These are phyloP conservation scores for Pinctada fucata DNA, from an alignment of 2,888 invertebrate species.

Conservation along the genomic window DNA sequence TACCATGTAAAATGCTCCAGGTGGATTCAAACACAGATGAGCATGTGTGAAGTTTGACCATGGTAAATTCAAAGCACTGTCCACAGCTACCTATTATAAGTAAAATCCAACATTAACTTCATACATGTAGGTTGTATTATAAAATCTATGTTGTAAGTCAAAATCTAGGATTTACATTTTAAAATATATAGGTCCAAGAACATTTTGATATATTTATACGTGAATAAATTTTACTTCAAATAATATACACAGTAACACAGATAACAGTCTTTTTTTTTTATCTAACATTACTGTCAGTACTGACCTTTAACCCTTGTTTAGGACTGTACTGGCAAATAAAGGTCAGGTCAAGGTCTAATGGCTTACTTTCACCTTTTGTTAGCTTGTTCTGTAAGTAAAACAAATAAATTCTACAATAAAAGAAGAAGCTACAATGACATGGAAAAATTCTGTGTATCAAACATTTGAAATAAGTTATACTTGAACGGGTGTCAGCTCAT, in stretches of 20 bases:
- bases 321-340: slow-evolving; percentile 71
- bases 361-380: slow-evolving; percentile 66
- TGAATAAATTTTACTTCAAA: no score
- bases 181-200: no score
- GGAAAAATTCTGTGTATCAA: background rate
- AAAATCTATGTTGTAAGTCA: no score
- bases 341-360: slow-evolving; percentile 70
- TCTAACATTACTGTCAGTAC: background rate
- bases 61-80: slow-evolving; percentile 73
- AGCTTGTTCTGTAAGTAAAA: slow-evolving; percentile 65
- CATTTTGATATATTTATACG: no score
- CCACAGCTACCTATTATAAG: slow-evolving; percentile 65
- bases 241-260: no score
- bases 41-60: slow-evolving; percentile 75
- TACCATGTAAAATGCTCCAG: slow-evolving; percentile 75
- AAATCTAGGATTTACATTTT: no score
- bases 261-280: no score
- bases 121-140: no score
- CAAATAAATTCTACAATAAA: background rate
- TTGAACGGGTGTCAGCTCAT: background rate
- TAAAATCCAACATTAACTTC: no score
- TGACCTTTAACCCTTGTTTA: slow-evolving; percentile 70
- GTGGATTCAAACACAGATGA: slow-evolving; percentile 73
- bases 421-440: background rate
- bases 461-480: background rate